phyloP scores from a whole-genome alignment of 2,888 invertebrate genomes.

The Andrena bicolor region DNA sequence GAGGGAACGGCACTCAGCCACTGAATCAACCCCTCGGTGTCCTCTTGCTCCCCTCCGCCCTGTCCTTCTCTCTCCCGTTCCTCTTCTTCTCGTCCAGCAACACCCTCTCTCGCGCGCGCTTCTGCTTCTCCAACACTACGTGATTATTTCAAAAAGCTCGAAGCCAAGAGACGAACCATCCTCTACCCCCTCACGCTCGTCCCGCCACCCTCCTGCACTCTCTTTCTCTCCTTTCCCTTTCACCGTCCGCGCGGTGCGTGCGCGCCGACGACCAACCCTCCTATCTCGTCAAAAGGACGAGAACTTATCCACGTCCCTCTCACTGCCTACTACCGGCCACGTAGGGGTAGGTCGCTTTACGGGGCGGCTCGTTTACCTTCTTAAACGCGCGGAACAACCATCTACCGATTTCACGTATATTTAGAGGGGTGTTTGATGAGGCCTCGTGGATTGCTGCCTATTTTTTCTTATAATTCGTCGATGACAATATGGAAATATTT shows the following conservation, averaged over 20 bases:
- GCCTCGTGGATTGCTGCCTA: neutral
- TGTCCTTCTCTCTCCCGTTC: constrained; percentile 6
- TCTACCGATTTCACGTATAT: constrained; percentile 21
- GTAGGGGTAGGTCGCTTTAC: constrained; percentile 62
- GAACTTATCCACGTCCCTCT: constrained; percentile 36
- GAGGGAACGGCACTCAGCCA: constrained; percentile 77
- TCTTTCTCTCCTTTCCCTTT: constrained; percentile 25
- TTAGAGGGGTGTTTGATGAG: neutral
- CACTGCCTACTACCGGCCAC: constrained; percentile 21
- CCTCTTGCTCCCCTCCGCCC: constrained; percentile 54
- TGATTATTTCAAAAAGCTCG: constrained; percentile 81
- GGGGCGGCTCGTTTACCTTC: constrained; percentile 60
- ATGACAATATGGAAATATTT: neutral
- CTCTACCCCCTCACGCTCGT: neutral
- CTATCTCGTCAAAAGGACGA: constrained; percentile 44
- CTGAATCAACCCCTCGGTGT: constrained; percentile 75
- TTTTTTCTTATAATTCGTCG: constrained; percentile 7
- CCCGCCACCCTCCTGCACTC: neutral
- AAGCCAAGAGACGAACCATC: constrained; percentile 72
- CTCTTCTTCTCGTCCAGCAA: constrained; percentile 58
- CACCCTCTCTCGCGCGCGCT: constrained; percentile 68
- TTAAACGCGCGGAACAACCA: constrained; percentile 60
- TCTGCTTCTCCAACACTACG: constrained; percentile 79
- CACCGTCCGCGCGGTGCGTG: constrained; percentile 9
- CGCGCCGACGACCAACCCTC: constrained; percentile 26